Base-by-base conservation (phyloP, 1,140 invertebrate species). In the Bombus pyrosoma region DNA sequence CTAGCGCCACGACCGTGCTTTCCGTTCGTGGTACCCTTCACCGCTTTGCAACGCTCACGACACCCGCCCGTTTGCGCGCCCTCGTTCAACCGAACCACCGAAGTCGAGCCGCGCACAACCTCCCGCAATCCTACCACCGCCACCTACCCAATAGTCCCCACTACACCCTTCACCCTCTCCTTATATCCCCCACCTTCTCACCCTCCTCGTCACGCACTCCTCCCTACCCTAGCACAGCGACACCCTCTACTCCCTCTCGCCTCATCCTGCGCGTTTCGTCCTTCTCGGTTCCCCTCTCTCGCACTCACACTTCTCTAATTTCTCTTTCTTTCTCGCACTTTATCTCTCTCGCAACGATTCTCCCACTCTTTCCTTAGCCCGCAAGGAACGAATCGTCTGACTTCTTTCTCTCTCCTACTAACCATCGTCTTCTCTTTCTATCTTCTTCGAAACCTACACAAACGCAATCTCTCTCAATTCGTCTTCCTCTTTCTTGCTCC, bases 1-100 rank as follows among this genome's bases (percentile, higher is more conserved):
- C 86, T 91, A 89, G 77, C 75, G 85, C 88, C 89, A 90, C 89
- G 80, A 83, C 83, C 89, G 89, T 90, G 89, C 90, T 75, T 90
- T 92, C 87, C 91, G 91, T 90, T 90, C 92, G 86, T 83, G 85
- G 86, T 85, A 84, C 83, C 90, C 82, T 92, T 93, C 92, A 93
- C 92, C 90, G 91, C 91, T 91, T 91, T 77, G 86, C 83, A 85
- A 77, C 87, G 81, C 77, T 85, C 89, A 76, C 89, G 82, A 85
- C 85, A 69, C 85, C 89, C 89, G 83, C 73, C 87, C 89, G 88
- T 91, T 91, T 75, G 90, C 90, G 92, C 92, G 92, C 92, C 92
- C 92, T 93, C 91, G 91, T 93, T 93, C 90, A 92, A 92, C 89
- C 90, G 81, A 91, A 92, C 89, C 91, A 90, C 90, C 90, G 83